These are phyloP conservation scores for Bombus confusus DNA, from an alignment of 1,140 invertebrate species.

Conservation along the genomic window DNA sequence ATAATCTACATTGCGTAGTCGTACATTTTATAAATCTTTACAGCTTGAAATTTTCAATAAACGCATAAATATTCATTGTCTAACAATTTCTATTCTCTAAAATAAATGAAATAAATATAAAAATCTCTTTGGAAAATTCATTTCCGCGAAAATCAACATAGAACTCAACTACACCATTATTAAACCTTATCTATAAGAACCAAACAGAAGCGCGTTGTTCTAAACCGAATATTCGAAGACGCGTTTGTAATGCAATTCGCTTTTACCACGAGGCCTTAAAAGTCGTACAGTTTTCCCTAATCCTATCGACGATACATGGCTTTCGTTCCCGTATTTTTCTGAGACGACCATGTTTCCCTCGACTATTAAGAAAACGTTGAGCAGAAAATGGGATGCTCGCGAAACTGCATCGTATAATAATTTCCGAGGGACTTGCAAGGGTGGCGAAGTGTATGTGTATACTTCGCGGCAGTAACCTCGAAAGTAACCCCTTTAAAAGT, in stretches of 20 bases:
- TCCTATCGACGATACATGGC: background rate
- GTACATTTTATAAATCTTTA: background rate
- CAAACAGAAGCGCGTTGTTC: too few relatives aligned
- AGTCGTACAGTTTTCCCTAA: background rate
- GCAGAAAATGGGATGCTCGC: slow-evolving; percentile 2
- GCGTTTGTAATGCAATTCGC: background rate
- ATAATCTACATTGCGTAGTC: background rate
- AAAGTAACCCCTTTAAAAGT: slow-evolving; percentile 75
- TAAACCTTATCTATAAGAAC: too few relatives aligned
- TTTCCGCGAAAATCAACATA: too few relatives aligned
- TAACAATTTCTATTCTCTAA: too few relatives aligned
- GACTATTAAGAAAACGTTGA: slow-evolving; percentile 43
- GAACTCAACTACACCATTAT: too few relatives aligned
- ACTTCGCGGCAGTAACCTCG: slow-evolving; percentile 65
- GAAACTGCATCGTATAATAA: slow-evolving; percentile 66
- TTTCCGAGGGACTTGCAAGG: slow-evolving; percentile 50
- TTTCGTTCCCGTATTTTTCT: background rate
- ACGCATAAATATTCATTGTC: too few relatives aligned
- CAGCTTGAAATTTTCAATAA: too few relatives aligned
- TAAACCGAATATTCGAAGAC: too few relatives aligned
- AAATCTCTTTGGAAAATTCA: too few relatives aligned
- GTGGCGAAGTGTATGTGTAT: slow-evolving; percentile 61
- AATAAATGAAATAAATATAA: too few relatives aligned
- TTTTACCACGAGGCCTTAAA: background rate
- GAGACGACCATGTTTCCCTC: background rate